phyloP scores from a whole-genome alignment of 2,797 vertebrate genomes.

The Ispidina lecontei region DNA sequence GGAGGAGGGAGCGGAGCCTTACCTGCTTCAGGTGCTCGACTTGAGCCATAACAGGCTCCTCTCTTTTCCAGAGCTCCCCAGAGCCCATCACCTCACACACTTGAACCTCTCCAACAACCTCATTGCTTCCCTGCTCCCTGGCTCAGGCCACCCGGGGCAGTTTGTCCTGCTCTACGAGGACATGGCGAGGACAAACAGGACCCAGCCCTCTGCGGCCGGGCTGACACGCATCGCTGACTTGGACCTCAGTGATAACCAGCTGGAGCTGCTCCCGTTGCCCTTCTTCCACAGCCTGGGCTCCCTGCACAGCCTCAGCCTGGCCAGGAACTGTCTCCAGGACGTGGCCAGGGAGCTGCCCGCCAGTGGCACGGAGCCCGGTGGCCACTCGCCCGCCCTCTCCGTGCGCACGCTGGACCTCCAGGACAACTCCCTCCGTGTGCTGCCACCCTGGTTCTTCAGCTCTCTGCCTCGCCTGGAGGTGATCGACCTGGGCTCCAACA shows the following conservation, averaged over 20 bases:
- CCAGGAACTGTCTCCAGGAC: conserved; percentile 81
- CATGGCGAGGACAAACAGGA: conserved; percentile 36
- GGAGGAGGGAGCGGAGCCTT: conserved; percentile 38
- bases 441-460: conserved; percentile 52
- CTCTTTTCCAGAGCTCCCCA: conserved; percentile 80
- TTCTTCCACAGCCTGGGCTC: conserved; percentile 77
- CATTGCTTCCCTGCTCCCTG: conserved; percentile 72
- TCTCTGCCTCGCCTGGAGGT: conserved; percentile 50
- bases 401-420: conserved; percentile 43
- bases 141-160: conserved; percentile 9
- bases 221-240: conserved; percentile 71
- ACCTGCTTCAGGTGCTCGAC: conserved; percentile 81
- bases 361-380: not conserved
- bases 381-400: not conserved
- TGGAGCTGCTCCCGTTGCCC: conserved; percentile 76
- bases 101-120: conserved; percentile 84
- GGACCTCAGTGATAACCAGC: conserved; percentile 84
- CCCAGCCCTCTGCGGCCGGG: not conserved
- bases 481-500: conserved; percentile 51
- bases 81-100: conserved; percentile 69
- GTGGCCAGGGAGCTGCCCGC: not conserved
- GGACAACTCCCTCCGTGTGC: not conserved
- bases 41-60: conserved; percentile 83
- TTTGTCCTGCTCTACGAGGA: conserved; percentile 66
- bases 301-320: conserved; percentile 79